Evolutionary conservation across 2,797 vertebrate genomes (phyloP), one percentile per base, ranked within the genome.

Genomic region (Sebastiscus albofasciatus): DNA sequence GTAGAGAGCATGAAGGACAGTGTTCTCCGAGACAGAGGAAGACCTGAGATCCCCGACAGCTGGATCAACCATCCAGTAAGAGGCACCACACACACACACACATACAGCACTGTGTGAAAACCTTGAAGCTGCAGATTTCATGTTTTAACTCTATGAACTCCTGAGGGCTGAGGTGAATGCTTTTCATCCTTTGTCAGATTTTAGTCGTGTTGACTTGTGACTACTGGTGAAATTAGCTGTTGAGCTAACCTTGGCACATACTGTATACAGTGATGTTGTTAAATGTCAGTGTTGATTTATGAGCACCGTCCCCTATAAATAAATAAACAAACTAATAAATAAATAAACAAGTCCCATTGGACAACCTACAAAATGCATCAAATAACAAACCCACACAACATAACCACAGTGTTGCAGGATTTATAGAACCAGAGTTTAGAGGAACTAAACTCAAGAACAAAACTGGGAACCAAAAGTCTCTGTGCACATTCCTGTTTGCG

Each of bases 1-100:
- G 97, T 99, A 1, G 98, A 99, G 89, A 99, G 98, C 93, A 99
- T 99, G 98, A 99, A 99, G 94, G 98, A 99, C 94, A 98, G 96
- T 0, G 97, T 99, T 36, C 91, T 99, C 59, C 89, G 98, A 91
- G 98, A 99, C 90, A 89, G 96, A 92, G 97, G 97, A 56, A 92
- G 98, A 68, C 98, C 98, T 0, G 98, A 99, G 91, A 97, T 99
- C 67, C 97, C 96, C 62, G 95, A 94, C 94, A 97, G 96, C 92
- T 99, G 98, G 98, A 95, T 95, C 72, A 97, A 92, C 89, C 98
- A 99, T 90, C 94, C 96, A 89, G 98, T 99, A 96, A 96, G 91
- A 91, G 20, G 8, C 76, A 5, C 4, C 59, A 27, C 34, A 14
- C 29, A 67, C 42, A 42, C 2, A 34, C 20, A 59, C 1, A 39